Conservation (phyloP, 2,888 invertebrate species). For the Hyles lineata region DNA sequence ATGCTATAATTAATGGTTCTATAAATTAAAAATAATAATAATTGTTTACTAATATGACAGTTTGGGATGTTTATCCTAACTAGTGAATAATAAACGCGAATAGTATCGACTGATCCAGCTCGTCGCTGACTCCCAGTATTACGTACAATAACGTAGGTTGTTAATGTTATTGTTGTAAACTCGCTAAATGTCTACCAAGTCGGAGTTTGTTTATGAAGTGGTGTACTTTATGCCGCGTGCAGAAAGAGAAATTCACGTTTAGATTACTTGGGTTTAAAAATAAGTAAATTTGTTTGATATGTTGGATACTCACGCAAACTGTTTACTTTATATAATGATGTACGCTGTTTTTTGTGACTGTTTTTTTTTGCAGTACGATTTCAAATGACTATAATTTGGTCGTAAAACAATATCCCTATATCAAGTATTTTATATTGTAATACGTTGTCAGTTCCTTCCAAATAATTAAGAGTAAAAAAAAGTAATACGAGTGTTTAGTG, state of each 20-base stretch:
- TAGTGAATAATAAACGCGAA: not conserved
- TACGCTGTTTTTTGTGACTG: no score
- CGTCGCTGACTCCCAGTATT: not conserved
- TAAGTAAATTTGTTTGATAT: no score
- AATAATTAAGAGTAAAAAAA: no score
- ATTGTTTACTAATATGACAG: not conserved
- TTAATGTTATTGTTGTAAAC: constrained; percentile 10
- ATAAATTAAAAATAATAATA: not conserved
- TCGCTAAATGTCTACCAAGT: not conserved
- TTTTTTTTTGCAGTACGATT: no score
- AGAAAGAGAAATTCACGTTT: not conserved
- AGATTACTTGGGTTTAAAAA: not conserved
- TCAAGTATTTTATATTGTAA: no score
- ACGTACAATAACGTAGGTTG: constrained; percentile 22
- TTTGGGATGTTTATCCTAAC: not conserved
- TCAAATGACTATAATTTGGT: no score
- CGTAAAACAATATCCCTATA: no score
- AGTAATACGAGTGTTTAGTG: no score
- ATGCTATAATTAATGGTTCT: not conserved
- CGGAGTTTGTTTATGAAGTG: not conserved
- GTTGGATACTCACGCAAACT: no score
- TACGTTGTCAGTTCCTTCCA: no score
- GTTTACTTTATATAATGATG: no score
- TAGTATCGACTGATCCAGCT: not conserved
- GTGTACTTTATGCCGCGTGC: not conserved